A percentile compares a stretch with the other conserved stretches of the same genome.
These are phyloP conservation scores for Percina caprodes DNA, from an alignment of 2,113 vertebrate genomes.

Conservation along the genomic window DNA sequence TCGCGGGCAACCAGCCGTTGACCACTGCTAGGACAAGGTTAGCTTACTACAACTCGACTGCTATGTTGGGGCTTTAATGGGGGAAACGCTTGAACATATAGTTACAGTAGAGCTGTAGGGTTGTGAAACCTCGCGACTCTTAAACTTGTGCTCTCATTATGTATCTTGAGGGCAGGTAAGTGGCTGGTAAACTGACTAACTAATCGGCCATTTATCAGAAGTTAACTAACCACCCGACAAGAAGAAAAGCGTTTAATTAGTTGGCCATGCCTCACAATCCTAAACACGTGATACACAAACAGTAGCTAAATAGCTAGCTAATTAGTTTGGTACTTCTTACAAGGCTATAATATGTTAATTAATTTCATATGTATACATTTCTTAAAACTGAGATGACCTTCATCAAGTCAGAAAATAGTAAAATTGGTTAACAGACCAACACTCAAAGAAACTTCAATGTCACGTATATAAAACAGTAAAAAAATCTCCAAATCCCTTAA, in stretches of 20 bases:
- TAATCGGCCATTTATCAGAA: neutral
- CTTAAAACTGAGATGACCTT: too few species aligned
- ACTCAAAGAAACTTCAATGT: neutral
- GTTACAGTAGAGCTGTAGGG: neutral
- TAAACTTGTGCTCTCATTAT: neutral
- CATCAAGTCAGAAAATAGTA: neutral
- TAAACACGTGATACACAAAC: neutral
- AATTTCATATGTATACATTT: neutral
- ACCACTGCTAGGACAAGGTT: constrained; percentile 1
- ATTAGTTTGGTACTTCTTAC: neutral
- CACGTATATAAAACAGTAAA: neutral
- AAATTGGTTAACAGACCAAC: neutral
- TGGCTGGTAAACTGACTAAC: neutral
- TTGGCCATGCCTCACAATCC: too few species aligned
- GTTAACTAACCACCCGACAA: neutral
- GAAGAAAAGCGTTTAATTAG: neutral
- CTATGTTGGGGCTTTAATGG: neutral
- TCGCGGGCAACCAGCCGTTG: constrained; percentile 1
- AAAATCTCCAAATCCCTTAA: too few species aligned
- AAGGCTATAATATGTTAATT: neutral
- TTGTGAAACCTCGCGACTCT: neutral
- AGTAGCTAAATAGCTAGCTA: too few species aligned
- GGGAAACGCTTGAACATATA: neutral
- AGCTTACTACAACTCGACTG: neutral
- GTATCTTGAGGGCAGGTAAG: neutral